Conservation (phyloP, 2,113 vertebrate species). For the Daubentonia madagascariensis region DNA sequence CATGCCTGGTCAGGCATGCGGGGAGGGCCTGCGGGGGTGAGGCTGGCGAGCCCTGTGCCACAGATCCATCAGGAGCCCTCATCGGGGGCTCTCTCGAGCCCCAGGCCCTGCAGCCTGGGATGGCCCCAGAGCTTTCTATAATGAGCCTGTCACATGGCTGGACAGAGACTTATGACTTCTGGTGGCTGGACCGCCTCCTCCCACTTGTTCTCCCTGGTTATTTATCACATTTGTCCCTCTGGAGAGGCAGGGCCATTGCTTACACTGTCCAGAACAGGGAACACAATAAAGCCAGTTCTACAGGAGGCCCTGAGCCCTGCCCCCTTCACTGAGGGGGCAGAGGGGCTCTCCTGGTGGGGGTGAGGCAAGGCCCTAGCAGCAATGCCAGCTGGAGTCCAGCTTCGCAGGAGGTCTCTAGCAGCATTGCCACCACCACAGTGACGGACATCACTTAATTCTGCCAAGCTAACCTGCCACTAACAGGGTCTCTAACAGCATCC, state of each 20-base stretch:
- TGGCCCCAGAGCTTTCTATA: slow-evolving; percentile 46
- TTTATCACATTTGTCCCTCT: slow-evolving; percentile 77
- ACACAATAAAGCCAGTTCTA: slow-evolving; percentile 57
- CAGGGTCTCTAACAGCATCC: background rate
- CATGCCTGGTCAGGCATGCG: background rate
- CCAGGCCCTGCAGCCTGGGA: background rate
- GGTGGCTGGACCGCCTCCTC: slow-evolving; percentile 56
- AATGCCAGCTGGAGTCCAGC: background rate
- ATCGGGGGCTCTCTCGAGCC: background rate
- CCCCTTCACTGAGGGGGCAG: background rate
- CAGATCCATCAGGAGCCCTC: background rate
- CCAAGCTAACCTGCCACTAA: background rate
- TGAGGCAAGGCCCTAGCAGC: background rate
- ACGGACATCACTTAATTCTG: background rate
- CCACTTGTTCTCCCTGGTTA: slow-evolving; percentile 71
- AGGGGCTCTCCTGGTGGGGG: background rate
- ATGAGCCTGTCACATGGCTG: slow-evolving; percentile 65
- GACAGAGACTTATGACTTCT: slow-evolving; percentile 79
- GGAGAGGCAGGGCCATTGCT: slow-evolving; percentile 67
- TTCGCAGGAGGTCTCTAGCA: background rate
- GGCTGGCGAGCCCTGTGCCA: fast-evolving
- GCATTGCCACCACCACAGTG: background rate
- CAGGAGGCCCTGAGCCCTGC: slow-evolving; percentile 14
- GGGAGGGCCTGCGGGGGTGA: background rate
- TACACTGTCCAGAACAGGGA: slow-evolving; percentile 69